Base-by-base conservation (phyloP, 2,888 invertebrate genomes). In the Cosmorhoe ocellata region DNA sequence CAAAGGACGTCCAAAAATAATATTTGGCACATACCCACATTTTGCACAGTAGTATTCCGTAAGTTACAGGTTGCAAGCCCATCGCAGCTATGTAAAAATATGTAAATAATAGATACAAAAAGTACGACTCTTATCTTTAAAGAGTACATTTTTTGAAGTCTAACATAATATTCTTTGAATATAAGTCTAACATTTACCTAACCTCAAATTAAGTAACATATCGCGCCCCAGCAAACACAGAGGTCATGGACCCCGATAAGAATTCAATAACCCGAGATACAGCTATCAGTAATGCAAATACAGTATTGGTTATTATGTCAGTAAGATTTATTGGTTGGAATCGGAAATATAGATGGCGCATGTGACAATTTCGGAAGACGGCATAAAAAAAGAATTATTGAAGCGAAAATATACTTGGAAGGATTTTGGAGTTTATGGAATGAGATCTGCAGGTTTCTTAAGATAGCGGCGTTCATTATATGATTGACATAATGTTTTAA, bases 231-330 rank as follows among this genome's bases (percentile, higher is more conserved):
- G 68, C 66, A 74, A 72, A 74, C 65, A 73, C 48, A 51, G 53
- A 49, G 77, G 76, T 79, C 78, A 74, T 46, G 49, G 72, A 79
- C 72, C 81, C 37, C 58, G 87, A 87, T 87, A 88, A 86, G 66
- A 70, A 81, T 81, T 79, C 87, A 87, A 86, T 87, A 84, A 85
- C 84, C 85, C 68, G 36, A 37, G 43, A 52, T 52, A 53, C 27
- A 51, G 44, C 30, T 74, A 74, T 75, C 75, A 62, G 59, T 58
- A 71, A 72, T 74, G 76, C 77, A 76, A 77, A 78, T 76, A 76
- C 13, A 18, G 30, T 48, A 34, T 22, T 60, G 60, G 44, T 58
- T 31, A 12, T 48, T 37, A 45, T 48, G 32, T 36, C 48, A 48
- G 13, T 6, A n/a, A 62, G 32, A 39, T 51, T 40, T 47, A 39